Base-by-base conservation (phyloP, 2,888 invertebrate species). In the Scelioninae gen. 2 region DNA sequence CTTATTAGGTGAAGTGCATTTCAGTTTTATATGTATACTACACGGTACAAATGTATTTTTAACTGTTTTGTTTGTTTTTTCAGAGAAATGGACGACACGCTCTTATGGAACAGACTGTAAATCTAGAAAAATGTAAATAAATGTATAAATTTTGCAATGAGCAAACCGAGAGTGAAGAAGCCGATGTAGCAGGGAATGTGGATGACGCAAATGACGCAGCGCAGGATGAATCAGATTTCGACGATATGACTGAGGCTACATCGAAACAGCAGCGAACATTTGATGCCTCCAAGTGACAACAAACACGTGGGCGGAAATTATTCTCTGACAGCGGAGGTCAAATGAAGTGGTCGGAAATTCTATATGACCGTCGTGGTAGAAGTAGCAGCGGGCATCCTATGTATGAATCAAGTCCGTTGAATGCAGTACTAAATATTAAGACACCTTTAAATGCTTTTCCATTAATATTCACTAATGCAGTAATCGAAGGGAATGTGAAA, bases 161-260 rank as follows among this genome's bases (percentile, higher is more conserved):
- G n/a, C n/a, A n/a, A n/a, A n/a, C n/a, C n/a, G n/a, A 28, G 2
- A 28, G 13, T 15, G 18, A 16, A 57, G 31, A 57, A 2, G 10
- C 37, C 7, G 16, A 22, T 28, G 10, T 19, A 19, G 19, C 19
- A 18, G 31, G 10, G 31, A 25, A 25, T 25, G 25, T 25, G 25
- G 6, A 6, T 25, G n/a, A 16, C 5, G 31, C 13, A 35, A 33
- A 22, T 7, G 10, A 41, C 11, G 22, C n/a, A 22, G 55, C 11
- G 16, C 22, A 55, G 10, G 41, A 57, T 2, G 37, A 61, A 2
- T 50, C 50, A 7, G 37, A 15, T 48, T 33, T 48, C n/a, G 37
- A 37, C 16, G 43, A 31, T 11, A 31, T 11, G 15, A 22, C 45
- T 9, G 35, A 45, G 15, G 0, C 3, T 45, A 19, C 35, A 18